Conservation (phyloP, 2,113 vertebrate genomes). For the Brevimyrus niger region DNA sequence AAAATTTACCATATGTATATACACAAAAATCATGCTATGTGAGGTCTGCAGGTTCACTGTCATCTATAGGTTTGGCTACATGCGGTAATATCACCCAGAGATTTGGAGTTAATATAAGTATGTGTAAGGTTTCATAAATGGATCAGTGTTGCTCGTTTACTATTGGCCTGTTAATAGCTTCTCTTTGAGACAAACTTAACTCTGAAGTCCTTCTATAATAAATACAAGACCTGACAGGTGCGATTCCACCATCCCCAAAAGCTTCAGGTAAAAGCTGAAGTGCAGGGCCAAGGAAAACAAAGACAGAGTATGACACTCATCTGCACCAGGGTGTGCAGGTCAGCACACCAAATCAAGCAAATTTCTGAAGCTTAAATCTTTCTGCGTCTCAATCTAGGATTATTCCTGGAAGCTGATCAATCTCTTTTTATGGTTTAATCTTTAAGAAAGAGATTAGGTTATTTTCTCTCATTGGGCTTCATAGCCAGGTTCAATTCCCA, state of each 20-base stretch:
- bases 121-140: background rate
- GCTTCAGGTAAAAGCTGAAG: background rate
- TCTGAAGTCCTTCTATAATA: background rate
- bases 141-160: background rate
- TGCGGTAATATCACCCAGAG: background rate
- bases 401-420: constrained; percentile 57
- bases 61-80: background rate
- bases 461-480: constrained; percentile 59
- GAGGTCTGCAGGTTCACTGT: background rate
- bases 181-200: background rate
- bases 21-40: background rate
- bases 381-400: constrained; percentile 58
- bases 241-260: background rate
- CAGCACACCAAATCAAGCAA: constrained; percentile 44
- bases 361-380: constrained; percentile 56
- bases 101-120: no score
- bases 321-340: constrained; percentile 29
- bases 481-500: constrained; percentile 57
- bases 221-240: background rate
- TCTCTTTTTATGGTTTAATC: constrained; percentile 67
- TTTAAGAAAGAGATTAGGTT: constrained; percentile 67
- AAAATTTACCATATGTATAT: background rate
- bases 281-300: background rate
- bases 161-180: background rate
- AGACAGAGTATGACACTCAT: background rate